These are phyloP conservation scores for Poecilus cupreus DNA, from an alignment of 2,888 invertebrate species.

Conservation along the genomic window DNA sequence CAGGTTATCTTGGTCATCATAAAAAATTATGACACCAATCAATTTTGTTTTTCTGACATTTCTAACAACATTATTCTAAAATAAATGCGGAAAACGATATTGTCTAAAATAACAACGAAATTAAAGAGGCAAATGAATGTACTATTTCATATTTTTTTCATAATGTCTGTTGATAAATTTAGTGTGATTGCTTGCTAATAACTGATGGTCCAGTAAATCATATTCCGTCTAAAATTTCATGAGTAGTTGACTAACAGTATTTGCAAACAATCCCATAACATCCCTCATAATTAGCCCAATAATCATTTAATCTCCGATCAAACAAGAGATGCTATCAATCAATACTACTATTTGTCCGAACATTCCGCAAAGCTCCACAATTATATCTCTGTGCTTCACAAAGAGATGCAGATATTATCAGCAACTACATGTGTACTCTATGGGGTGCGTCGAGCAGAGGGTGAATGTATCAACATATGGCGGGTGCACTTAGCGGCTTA, in stretches of 20 bases:
- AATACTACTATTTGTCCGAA: neutral
- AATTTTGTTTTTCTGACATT: no score
- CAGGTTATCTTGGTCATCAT: no score
- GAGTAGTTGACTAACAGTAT: neutral
- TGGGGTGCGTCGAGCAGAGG: neutral
- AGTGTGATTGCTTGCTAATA: no score
- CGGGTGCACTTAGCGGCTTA: conserved; percentile 52
- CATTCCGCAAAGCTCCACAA: neutral
- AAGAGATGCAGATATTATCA: neutral
- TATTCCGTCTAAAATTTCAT: no score
- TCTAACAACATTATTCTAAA: no score
- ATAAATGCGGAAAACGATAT: no score
- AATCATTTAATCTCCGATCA: neutral
- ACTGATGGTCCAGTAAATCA: no score
- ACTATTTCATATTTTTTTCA: no score
- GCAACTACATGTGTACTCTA: conserved; percentile 21
- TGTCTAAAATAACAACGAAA: no score
- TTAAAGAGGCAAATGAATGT: no score
- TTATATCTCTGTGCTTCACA: neutral
- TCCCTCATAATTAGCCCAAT: conserved; percentile 13
- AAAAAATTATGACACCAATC: no score
- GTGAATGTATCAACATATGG: conserved; percentile 37
- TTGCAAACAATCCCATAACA: conserved; percentile 8
- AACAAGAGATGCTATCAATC: neutral
- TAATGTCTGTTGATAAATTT: no score